Conservation (phyloP, 2,797 vertebrate genomes). For the Crypturellus tataupa region DNA sequence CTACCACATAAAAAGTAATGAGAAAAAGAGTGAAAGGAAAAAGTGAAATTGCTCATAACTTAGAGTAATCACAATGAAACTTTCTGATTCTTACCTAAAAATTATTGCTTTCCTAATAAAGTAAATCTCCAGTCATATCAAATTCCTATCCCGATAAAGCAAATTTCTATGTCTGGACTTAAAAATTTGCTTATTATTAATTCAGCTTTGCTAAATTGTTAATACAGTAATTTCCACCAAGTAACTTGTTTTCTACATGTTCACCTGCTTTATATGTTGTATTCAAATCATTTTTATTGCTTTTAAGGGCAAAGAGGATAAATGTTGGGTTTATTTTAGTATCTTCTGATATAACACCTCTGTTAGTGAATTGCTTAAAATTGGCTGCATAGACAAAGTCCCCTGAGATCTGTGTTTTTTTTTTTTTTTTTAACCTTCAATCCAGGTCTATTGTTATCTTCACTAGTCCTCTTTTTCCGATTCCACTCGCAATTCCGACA, state of each 20-base stretch:
- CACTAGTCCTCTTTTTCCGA: slow-evolving; percentile 17
- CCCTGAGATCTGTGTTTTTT: background rate
- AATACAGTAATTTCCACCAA: background rate
- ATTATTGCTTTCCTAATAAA: background rate
- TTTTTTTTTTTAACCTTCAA: slow-evolving; percentile 9
- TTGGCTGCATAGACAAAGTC: background rate
- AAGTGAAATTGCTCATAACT: background rate
- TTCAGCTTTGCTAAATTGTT: background rate
- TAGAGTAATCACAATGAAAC: background rate
- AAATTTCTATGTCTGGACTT: background rate
- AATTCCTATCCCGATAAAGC: background rate
- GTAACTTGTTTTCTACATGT: background rate
- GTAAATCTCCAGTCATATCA: background rate
- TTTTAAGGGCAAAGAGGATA: slow-evolving; percentile 13
- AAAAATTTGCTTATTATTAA: background rate
- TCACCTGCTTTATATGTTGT: background rate
- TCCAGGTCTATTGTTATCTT: background rate
- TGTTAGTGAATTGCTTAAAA: slow-evolving; percentile 11
- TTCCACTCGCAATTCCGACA: slow-evolving; percentile 20
- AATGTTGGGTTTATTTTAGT: background rate
- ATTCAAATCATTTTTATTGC: background rate
- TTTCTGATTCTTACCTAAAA: background rate
- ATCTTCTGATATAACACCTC: background rate
- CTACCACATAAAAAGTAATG: background rate
- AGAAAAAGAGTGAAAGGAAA: background rate